Evolutionary conservation across 2,888 invertebrate species (phyloP), one percentile per base, ranked within the genome.

Genomic region (Drosophila cognata): DNA sequence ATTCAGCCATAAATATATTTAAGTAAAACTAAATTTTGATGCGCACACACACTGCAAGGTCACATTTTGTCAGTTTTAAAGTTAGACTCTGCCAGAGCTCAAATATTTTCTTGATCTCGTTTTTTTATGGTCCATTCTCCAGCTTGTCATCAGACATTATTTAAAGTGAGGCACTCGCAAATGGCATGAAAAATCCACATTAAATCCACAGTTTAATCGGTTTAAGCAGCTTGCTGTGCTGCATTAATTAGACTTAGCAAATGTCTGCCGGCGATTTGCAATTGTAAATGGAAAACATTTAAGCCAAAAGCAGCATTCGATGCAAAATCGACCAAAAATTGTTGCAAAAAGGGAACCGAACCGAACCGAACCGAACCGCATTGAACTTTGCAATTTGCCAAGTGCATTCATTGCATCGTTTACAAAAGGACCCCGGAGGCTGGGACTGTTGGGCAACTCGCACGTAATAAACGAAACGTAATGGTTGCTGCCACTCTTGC

Each of bases 371-470:
- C 21, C 1, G 46, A 46, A 46, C 16, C 46, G 16, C 46, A 25
- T 46, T 55, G 78, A 78, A 65, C 51, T 29, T 56, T 62, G 78
- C 78, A 77, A 77, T 77, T 77, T 70, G 58, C 58, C 62, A 64
- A 77, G 25, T 77, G 66, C 74, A 60, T 76, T 76, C 61, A 61
- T 31, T 28, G 73, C 41, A 18, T 21, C 2, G 41, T 11, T 38
- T 2, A 43, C 63, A 79, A 68, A 52, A 50, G 60, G 29, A 25
- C 13, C 59, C 41, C 48, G 0, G 48, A 41, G 67, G 21, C 33
- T 16, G 43, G 6, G 1, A 36, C 5, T 29, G 28, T n/a, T n/a
- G 5, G 13, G 21, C 55, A 36, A 25, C 21, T 16, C 16, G 28
- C 55, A 55, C 41, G 56, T 35, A 72, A 75, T 78, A 65, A 63